Percentiles rank a stretch among this genome's conserved stretches.
These are phyloP conservation scores for Noctuana brunneofusca DNA, from an alignment of 2,888 invertebrate genomes.

Conservation along the genomic window DNA sequence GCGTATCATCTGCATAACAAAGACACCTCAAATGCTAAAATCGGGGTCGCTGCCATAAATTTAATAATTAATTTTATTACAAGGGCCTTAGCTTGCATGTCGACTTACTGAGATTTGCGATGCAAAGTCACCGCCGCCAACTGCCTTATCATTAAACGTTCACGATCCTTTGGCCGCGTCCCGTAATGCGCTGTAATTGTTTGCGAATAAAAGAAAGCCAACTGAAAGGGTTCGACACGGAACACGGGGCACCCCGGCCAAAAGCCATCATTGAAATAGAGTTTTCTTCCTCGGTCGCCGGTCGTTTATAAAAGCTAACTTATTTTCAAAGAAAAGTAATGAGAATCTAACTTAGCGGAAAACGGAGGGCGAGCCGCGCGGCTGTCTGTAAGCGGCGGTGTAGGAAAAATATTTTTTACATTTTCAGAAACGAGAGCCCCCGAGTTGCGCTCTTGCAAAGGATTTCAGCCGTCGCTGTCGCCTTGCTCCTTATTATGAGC, in stretches of 20 bases:
- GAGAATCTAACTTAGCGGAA: slow-evolving; percentile 79
- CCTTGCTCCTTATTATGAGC: slow-evolving; percentile 62
- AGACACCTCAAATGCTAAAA: slow-evolving; percentile 41
- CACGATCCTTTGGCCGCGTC: slow-evolving; percentile 58
- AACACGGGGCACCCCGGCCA: slow-evolving; percentile 56
- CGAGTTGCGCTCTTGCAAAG: slow-evolving; percentile 63
- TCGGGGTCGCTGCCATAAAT: slow-evolving; percentile 59
- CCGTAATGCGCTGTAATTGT: slow-evolving; percentile 69
- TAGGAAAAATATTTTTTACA: slow-evolving; percentile 67
- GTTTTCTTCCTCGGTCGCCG: slow-evolving; percentile 67
- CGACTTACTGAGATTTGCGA: slow-evolving; percentile 75
- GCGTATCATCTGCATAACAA: slow-evolving; percentile 64
- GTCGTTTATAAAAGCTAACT: slow-evolving; percentile 74
- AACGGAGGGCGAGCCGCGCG: slow-evolving; percentile 59
- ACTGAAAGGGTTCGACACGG: slow-evolving; percentile 59
- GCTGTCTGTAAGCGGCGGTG: slow-evolving; percentile 58
- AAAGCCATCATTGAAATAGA: slow-evolving; percentile 75
- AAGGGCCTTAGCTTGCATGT: slow-evolving; percentile 67
- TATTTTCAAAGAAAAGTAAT: slow-evolving; percentile 77
- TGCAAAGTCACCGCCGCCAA: slow-evolving; percentile 61
- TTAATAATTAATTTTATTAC: slow-evolving; percentile 77
- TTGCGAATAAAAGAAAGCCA: slow-evolving; percentile 63
- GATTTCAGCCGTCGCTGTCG: slow-evolving; percentile 51
- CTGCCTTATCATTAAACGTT: slow-evolving; percentile 73
- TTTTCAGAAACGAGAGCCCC: slow-evolving; percentile 58